Percentiles rank a stretch among this genome's conserved stretches.
phyloP scores from a whole-genome alignment of 2,113 vertebrate genomes.

The Chloropsis cyanopogon region DNA sequence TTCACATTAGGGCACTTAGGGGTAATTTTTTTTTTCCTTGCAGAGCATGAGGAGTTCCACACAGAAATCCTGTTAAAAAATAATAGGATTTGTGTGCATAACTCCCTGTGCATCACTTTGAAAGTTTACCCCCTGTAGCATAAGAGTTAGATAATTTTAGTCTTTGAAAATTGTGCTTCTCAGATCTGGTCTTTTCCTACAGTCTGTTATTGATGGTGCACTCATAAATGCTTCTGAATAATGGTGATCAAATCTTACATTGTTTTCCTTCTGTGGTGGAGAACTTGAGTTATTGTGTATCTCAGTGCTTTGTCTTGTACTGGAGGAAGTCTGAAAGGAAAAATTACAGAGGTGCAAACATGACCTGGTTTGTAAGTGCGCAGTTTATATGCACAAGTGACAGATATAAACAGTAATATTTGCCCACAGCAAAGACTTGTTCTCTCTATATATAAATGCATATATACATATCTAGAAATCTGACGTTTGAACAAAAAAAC shows the following conservation, averaged over 20 bases:
- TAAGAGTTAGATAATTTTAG: constrained; percentile 25
- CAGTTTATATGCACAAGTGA: not conserved
- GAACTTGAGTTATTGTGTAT: not conserved
- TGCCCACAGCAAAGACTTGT: not conserved
- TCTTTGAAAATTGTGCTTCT: constrained; percentile 29
- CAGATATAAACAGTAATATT: not conserved
- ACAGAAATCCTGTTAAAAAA: constrained; percentile 46
- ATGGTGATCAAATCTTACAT: not conserved
- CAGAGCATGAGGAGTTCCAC: not conserved
- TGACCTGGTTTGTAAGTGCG: not conserved
- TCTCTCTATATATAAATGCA: not conserved
- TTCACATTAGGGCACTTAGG: not conserved
- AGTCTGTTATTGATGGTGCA: not conserved
- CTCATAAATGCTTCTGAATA: constrained; percentile 11
- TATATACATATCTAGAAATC: not conserved
- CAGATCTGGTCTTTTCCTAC: constrained; percentile 8
- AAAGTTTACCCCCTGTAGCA: constrained; percentile 42
- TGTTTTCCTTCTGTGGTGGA: not conserved
- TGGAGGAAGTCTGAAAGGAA: not conserved
- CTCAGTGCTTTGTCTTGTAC: not conserved
- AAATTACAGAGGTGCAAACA: not conserved
- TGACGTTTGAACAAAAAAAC: not conserved
- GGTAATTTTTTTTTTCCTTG: constrained; percentile 6
- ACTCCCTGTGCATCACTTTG: constrained; percentile 22
- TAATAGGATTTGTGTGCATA: constrained; percentile 47